phyloP scores from a whole-genome alignment of 2,113 vertebrate genomes.

The Benitochromis conjunctus region DNA sequence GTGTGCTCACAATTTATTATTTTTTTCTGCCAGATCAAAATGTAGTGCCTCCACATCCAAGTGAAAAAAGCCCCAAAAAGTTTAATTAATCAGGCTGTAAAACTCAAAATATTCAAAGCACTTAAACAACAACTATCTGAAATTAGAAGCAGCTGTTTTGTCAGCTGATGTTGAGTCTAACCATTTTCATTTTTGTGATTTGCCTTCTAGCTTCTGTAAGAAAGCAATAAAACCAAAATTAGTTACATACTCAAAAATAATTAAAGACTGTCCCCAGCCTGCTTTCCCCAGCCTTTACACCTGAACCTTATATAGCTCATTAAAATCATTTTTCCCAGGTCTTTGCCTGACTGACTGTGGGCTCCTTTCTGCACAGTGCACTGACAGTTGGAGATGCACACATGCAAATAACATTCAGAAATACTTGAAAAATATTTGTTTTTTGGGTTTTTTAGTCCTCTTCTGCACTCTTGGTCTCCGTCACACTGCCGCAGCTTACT shows the following conservation, averaged over 20 bases:
- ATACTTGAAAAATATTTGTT: background rate
- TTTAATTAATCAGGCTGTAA: background rate
- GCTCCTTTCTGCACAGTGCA: background rate
- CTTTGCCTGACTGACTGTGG: background rate
- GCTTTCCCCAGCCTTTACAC: background rate
- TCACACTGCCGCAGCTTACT: rapidly evolving
- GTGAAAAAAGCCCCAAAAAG: background rate
- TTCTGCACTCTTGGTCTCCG: background rate
- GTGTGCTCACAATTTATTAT: background rate
- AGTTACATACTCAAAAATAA: background rate
- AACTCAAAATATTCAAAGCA: background rate
- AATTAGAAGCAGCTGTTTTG: background rate
- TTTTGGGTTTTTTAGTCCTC: background rate
- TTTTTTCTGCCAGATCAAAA: background rate
- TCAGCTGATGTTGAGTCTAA: background rate
- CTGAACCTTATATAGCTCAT: background rate
- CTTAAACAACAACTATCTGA: background rate
- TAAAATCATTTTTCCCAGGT: background rate
- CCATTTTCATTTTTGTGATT: background rate
- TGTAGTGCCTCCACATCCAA: background rate
- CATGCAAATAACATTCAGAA: background rate
- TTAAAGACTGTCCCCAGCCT: background rate
- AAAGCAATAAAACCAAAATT: background rate
- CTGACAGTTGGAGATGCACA: background rate
- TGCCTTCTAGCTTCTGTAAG: background rate